These are phyloP conservation scores for Sclerodermus sp. DNA, from an alignment of 2,888 invertebrate genomes.

Conservation along the genomic window DNA sequence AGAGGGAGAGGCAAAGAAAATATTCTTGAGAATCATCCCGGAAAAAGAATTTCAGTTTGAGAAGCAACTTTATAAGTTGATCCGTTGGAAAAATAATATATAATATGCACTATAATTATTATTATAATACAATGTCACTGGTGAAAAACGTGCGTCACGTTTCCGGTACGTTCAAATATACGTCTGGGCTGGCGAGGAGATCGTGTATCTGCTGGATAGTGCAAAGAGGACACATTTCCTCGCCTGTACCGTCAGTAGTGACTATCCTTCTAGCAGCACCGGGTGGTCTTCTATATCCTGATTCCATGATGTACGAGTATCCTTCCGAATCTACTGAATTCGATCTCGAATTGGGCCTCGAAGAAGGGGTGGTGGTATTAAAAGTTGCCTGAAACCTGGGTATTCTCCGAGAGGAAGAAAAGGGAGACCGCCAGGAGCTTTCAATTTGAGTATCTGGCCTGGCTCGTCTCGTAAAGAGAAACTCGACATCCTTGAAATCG, in stretches of 20 bases:
- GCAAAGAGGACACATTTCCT: constrained; percentile 50
- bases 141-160: constrained; percentile 27
- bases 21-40: too few relatives aligned
- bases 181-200: constrained; percentile 44
- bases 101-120: too few relatives aligned
- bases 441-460: constrained; percentile 13
- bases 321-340: constrained; percentile 42
- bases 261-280: constrained; percentile 36
- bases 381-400: not conserved
- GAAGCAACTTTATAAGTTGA: too few relatives aligned
- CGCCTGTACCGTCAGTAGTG: constrained; percentile 38
- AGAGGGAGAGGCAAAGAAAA: too few relatives aligned
- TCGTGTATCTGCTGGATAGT: constrained; percentile 51
- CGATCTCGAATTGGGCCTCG: constrained; percentile 12
- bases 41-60: too few relatives aligned
- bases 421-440: not conserved
- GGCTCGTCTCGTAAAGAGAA: too few relatives aligned
- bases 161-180: constrained; percentile 33
- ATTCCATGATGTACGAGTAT: constrained; percentile 44
- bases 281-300: constrained; percentile 29
- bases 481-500: constrained; percentile 36
- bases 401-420: not conserved
- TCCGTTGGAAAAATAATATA: too few relatives aligned
- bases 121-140: too few relatives aligned
- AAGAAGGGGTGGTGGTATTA: not conserved